Base-by-base conservation (phyloP, 2,888 invertebrate genomes). In the Dolichomitus sp. region DNA sequence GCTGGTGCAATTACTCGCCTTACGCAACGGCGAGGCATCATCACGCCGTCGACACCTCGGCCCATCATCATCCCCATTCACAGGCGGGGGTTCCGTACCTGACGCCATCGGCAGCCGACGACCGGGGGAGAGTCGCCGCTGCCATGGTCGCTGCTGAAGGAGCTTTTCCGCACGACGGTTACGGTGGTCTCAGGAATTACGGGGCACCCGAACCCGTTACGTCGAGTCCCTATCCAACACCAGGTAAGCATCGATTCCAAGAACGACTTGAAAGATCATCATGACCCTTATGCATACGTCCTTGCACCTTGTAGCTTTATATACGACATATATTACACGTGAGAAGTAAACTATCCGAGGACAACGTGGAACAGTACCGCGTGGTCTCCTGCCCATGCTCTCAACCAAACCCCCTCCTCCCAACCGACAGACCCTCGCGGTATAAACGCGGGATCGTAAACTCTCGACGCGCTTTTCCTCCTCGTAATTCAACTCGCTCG, bases 181-280 rank as follows among this genome's bases (percentile, higher is more conserved):
- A 97, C 92, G 91, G 93, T 2, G 96, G 96, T 73, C 95, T 97
- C 77, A 95, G 97, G 90, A 97, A 96, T 94, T 97, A 97, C 93
- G 95, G 94, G 45, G 95, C 95, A 73, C 96, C 96, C 2, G 97
- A 97, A 93, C 95, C 96, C 61, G 97, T 97, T 86, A 96, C 96
- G 89, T 96, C 96, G 89, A 96, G 96, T 81, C 97, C 97, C 54
- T 97, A 97, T 91, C 96, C 97, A 91, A 96, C 97, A 91, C 96
- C 97, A 95, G 97, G 97, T 96, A 95, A 95, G 92, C 95, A 95
- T 92, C 91, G 86, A 89, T 87, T 90, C 19, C 54, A 12, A 42
- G 5, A 40, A 19, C 40, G 40, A 52, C 23, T 14, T 7, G 6
- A 42, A 23, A 23, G 9, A 9, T 37, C 23, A 57, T 40, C 54